These are phyloP conservation scores for honey bee (Apis mellifera) DNA, from an alignment of 1,140 invertebrate genomes.

Conservation along the genomic window DNA sequence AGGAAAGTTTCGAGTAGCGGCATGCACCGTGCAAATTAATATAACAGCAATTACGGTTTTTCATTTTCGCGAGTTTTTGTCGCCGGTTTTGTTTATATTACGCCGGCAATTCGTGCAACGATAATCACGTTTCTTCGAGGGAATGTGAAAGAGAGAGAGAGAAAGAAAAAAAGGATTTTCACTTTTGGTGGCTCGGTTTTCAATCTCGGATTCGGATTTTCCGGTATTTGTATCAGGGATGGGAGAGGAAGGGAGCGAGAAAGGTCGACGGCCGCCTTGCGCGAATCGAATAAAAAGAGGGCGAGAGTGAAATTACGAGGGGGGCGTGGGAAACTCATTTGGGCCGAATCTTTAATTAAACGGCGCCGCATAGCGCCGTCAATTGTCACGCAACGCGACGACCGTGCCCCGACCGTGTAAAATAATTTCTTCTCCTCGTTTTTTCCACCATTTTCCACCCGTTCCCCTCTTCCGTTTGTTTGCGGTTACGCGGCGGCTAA, in stretches of 20 bases:
- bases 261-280: constrained; percentile 33
- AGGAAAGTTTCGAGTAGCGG: not conserved
- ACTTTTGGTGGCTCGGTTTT: not conserved
- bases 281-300: constrained; percentile 38
- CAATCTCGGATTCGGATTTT: not conserved
- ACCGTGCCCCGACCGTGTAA: not conserved
- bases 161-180: not conserved
- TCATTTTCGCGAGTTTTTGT: constrained; percentile 20
- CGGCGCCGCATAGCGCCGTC: constrained; percentile 36
- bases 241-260: not conserved
- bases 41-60: constrained; percentile 42
- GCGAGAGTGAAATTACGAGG: constrained; percentile 59
- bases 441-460: not conserved
- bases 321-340: constrained; percentile 66
- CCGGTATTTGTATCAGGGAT: not conserved
- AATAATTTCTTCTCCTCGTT: constrained; percentile 22
- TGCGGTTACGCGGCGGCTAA: too few species aligned
- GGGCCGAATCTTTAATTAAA: constrained; percentile 68
- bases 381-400: constrained; percentile 37
- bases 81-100: not conserved
- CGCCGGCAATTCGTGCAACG: not conserved
- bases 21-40: constrained; percentile 26
- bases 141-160: not conserved
- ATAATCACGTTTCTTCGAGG: constrained; percentile 14
- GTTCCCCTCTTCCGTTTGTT: not conserved